These are phyloP conservation scores for Hypocryptadius cinnamomeus DNA, from an alignment of 2,113 vertebrate genomes.

Conservation along the genomic window DNA sequence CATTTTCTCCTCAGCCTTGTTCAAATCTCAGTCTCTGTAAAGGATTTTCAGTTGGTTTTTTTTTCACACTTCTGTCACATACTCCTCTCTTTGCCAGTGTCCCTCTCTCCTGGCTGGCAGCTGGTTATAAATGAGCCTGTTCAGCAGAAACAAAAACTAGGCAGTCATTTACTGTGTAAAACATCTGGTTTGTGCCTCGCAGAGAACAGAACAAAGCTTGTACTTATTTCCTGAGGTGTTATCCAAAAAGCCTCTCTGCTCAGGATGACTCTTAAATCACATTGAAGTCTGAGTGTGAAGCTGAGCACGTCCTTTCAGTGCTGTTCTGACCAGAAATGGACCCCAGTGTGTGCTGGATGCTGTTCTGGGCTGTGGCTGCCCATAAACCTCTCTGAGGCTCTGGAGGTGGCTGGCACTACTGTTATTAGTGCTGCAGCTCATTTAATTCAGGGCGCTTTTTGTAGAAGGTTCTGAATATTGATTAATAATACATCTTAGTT, in stretches of 20 bases:
- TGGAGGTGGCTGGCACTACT: neutral
- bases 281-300: neutral
- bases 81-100: neutral
- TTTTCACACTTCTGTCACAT: neutral
- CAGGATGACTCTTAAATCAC: constrained; percentile 2
- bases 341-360: neutral
- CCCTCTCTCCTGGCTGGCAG: neutral
- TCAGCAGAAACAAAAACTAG: constrained; percentile 15
- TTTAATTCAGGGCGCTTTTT: constrained; percentile 43
- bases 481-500: constrained; percentile 58
- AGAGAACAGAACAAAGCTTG: neutral
- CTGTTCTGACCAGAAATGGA: neutral
- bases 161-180: neutral
- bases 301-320: neutral
- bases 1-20: neutral
- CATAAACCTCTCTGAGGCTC: neutral
- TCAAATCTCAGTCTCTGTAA: neutral
- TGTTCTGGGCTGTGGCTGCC: constrained; percentile 2
- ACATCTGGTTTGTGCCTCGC: neutral
- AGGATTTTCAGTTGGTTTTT: neutral
- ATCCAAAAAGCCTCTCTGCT: neutral
- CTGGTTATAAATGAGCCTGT: constrained; percentile 16
- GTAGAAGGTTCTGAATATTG: constrained; percentile 21
- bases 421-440: neutral
- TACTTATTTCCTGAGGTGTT: constrained; percentile 1